phyloP scores from a whole-genome alignment of 2,113 vertebrate genomes.

The Callopanchax toddi region DNA sequence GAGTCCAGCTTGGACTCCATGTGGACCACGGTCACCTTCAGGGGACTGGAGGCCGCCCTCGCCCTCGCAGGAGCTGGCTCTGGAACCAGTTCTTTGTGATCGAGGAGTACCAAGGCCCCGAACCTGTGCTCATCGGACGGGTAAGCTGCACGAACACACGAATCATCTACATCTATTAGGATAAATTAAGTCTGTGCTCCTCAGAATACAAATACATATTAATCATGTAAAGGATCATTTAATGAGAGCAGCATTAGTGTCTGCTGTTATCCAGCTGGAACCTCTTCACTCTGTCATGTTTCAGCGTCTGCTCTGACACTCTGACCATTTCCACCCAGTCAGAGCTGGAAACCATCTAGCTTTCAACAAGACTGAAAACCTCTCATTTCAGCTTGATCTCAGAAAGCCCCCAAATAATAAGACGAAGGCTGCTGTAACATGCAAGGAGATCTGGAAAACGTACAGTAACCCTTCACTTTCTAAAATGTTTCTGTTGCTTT shows the following conservation, averaged over 20 bases:
- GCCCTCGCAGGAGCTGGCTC: slow-evolving; percentile 88
- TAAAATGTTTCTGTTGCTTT: no score
- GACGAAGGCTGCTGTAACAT: no score
- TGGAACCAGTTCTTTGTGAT: slow-evolving; percentile 97
- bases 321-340: background rate
- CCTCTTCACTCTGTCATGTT: slow-evolving; percentile 21
- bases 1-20: slow-evolving; percentile 23
- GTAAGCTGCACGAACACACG: slow-evolving; percentile 73
- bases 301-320: background rate
- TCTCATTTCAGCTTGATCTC: no score
- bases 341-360: no score
- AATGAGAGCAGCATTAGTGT: slow-evolving; percentile 19
- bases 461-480: no score
- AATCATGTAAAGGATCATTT: slow-evolving; percentile 1
- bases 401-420: no score
- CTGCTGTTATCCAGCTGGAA: slow-evolving; percentile 3
- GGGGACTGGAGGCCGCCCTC: slow-evolving; percentile 55
- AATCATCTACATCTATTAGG: slow-evolving; percentile 4
- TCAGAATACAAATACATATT: background rate
- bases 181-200: background rate
- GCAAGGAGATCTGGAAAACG: no score
- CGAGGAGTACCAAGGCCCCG: slow-evolving; percentile 90
- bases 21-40: slow-evolving; percentile 39
- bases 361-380: no score
- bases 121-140: slow-evolving; percentile 91